Evolutionary conservation across 2,113 vertebrate genomes (phyloP).

Genomic region (Dicrurus megarhynchus): DNA sequence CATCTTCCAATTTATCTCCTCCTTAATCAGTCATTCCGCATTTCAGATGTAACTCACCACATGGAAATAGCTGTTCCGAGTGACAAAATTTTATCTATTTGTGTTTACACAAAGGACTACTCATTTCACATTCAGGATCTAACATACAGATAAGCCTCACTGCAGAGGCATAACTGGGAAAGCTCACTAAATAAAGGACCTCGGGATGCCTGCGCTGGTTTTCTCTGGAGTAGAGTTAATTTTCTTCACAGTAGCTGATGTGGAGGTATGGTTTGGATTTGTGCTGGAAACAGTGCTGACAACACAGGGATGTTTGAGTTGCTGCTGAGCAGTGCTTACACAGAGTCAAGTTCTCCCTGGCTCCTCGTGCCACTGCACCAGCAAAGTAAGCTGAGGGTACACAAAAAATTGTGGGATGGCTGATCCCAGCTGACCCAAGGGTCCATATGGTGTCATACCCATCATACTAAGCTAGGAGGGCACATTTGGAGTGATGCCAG

Average conservation of each 20-base stretch:
- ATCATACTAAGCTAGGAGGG: background rate
- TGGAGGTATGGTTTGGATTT: background rate
- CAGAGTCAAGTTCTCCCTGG: background rate
- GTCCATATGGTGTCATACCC: background rate
- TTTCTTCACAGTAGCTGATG: background rate
- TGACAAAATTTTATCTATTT: slow-evolving; percentile 3
- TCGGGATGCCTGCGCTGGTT: background rate
- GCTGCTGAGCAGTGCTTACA: background rate
- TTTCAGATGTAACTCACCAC: background rate
- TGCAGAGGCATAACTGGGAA: background rate
- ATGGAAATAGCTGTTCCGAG: background rate
- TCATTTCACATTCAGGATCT: slow-evolving; percentile 34
- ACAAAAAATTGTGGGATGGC: background rate
- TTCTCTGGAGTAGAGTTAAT: background rate
- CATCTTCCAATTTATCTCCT: background rate
- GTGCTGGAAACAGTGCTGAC: background rate
- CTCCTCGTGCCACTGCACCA: background rate
- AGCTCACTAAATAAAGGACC: slow-evolving; percentile 7
- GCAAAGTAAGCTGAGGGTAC: background rate
- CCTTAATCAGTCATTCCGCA: background rate
- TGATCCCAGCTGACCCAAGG: background rate
- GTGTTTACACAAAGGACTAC: slow-evolving; percentile 11
- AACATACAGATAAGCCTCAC: background rate
- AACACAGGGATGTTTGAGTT: background rate
- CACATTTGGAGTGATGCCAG: background rate